A percentile compares a stretch with the other conserved stretches of the same genome.
Evolutionary conservation across 2,888 invertebrate genomes (phyloP).

Genomic region (Eilema griseolum): DNA sequence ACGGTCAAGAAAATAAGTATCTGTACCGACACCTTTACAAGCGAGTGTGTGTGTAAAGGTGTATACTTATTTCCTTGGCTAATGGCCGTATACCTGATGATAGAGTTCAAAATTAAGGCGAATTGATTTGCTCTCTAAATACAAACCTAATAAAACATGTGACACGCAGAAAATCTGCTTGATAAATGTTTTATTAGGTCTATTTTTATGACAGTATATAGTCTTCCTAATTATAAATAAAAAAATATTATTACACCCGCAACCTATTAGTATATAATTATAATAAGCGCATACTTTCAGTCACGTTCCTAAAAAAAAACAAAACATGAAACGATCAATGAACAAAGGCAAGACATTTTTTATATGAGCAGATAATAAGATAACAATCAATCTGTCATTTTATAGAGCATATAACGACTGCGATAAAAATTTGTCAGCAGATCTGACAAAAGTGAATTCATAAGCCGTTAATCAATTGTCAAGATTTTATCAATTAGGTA

Average conservation of each 20-base stretch:
- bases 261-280: conserved; percentile 8
- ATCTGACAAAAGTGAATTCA: conserved; percentile 49
- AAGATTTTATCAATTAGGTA: conserved; percentile 56
- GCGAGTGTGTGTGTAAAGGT: not conserved
- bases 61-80: not conserved
- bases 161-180: not conserved
- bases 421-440: conserved; percentile 56
- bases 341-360: conserved; percentile 35
- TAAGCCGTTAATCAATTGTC: conserved; percentile 55
- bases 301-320: conserved; percentile 19
- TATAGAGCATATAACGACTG: conserved; percentile 40
- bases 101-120: not conserved
- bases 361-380: conserved; percentile 35
- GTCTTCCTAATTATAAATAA: conserved; percentile 3
- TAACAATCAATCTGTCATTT: conserved; percentile 47
- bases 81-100: not conserved
- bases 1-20: not conserved
- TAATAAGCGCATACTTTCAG: conserved; percentile 13
- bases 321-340: conserved; percentile 21
- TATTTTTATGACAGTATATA: not conserved
- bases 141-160: not conserved
- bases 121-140: not conserved
- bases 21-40: no score
- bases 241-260: not conserved
- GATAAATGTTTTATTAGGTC: not conserved